Percentiles rank a stretch among this genome's conserved stretches.
Conservation (phyloP, 2,113 vertebrate genomes). For the Periophthalmodon schlosseri region DNA sequence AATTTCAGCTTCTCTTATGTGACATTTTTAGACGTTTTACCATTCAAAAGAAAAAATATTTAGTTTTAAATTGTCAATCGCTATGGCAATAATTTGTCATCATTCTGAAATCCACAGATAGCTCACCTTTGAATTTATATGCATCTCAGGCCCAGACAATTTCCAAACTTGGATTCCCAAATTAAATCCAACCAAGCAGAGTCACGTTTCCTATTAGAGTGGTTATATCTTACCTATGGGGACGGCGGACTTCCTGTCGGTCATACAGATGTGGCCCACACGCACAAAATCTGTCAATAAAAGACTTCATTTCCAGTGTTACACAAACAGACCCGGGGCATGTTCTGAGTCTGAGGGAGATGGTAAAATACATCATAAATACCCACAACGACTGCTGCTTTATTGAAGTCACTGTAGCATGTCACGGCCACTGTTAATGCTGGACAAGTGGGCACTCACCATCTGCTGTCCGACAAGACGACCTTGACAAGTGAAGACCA, state of each 20-base stretch:
- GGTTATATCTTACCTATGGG: constrained; percentile 7
- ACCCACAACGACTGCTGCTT: constrained; percentile 47
- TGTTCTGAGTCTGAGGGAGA: constrained; percentile 37
- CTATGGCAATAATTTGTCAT: no score
- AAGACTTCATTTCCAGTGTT: constrained; percentile 40
- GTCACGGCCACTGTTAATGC: constrained; percentile 22
- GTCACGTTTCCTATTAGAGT: constrained; percentile 55
- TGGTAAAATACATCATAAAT: constrained; percentile 59
- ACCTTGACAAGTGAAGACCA: constrained; percentile 32
- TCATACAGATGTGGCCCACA: constrained; percentile 39
- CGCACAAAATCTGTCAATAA: constrained; percentile 47
- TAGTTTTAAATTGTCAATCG: no score
- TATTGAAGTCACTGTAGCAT: constrained; percentile 47
- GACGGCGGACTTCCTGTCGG: constrained; percentile 24
- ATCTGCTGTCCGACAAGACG: constrained; percentile 10
- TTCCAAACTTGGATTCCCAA: constrained; percentile 24
- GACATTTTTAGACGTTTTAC: no score
- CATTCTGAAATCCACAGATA: no score
- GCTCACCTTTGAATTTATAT: neutral
- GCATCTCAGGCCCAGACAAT: constrained; percentile 18
- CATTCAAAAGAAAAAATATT: no score
- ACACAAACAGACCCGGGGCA: constrained; percentile 48
- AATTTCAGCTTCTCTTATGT: no score
- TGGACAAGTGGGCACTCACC: constrained; percentile 20
- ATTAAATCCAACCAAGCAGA: constrained; percentile 25